Percentiles rank a stretch among this genome's conserved stretches.
Conservation (phyloP, 64 coral and sea anemone genomes). For the Montipora sp. region DNA sequence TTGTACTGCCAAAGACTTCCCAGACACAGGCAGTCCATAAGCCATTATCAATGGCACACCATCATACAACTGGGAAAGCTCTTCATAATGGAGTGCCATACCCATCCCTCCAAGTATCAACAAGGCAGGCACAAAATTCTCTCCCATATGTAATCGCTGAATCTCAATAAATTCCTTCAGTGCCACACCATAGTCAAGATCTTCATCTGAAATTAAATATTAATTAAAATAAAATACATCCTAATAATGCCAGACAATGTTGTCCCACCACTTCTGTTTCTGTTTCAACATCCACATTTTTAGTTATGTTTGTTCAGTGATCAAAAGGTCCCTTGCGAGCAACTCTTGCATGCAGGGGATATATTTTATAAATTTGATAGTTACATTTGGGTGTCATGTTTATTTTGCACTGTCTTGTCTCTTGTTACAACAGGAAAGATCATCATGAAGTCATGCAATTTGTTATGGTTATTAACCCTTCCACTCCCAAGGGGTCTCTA, state of each 20-base stretch:
- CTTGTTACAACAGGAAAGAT: too few species aligned
- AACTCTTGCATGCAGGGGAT: too few species aligned
- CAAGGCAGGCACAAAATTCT: slow-evolving; percentile 23
- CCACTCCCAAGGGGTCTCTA: too few species aligned
- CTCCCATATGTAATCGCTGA: background rate
- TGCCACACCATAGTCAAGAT: background rate
- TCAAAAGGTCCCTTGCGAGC: too few species aligned
- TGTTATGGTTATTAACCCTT: too few species aligned
- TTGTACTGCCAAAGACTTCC: slow-evolving; percentile 2
- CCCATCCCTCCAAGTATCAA: slow-evolving; percentile 25
- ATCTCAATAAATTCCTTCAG: slow-evolving; percentile 1
- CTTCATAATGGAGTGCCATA: slow-evolving; percentile 18
- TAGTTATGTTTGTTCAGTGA: too few species aligned
- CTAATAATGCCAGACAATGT: background rate
- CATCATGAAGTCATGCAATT: too few species aligned
- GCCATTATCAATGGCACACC: slow-evolving; percentile 34
- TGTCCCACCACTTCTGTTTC: background rate
- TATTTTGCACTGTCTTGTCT: too few species aligned
- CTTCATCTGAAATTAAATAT: background rate
- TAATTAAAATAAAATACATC: background rate
- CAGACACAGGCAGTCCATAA: slow-evolving; percentile 11
- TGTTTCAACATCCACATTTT: too few species aligned
- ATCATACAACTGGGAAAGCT: background rate
- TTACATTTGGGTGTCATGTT: too few species aligned
- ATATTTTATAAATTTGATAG: too few species aligned